Conservation (phyloP, 2,888 invertebrate species). For the Pelosia muscerda region DNA sequence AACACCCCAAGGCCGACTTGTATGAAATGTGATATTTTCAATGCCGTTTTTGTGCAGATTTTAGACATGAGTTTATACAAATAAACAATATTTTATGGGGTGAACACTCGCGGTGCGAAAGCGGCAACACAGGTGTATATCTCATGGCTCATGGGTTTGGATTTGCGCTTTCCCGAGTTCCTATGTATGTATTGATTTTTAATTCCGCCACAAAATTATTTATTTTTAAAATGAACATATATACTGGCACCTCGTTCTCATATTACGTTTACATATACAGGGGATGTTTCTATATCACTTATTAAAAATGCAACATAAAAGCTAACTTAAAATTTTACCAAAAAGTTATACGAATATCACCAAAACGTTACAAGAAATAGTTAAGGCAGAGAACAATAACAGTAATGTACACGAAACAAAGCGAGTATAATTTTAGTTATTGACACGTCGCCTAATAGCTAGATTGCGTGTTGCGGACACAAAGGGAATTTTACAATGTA, state of each 20-base stretch:
- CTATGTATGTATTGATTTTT: background rate
- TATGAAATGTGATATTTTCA: background rate
- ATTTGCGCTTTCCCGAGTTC: background rate
- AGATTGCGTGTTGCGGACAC: constrained; percentile 69
- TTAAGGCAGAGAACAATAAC: constrained; percentile 34
- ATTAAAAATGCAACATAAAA: constrained; percentile 1
- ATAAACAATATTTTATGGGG: background rate
- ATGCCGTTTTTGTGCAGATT: background rate
- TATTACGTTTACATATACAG: background rate
- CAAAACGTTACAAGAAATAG: constrained; percentile 28
- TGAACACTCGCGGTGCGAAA: background rate
- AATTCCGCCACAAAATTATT: background rate
- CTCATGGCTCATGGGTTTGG: no score
- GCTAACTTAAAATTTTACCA: constrained; percentile 9
- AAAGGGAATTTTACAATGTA: constrained; percentile 65
- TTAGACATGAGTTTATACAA: background rate
- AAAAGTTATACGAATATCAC: constrained; percentile 26
- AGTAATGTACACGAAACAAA: constrained; percentile 44
- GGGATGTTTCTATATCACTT: background rate
- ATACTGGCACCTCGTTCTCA: background rate
- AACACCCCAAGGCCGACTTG: background rate
- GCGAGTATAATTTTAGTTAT: constrained; percentile 58
- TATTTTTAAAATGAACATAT: background rate
- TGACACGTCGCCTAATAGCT: constrained; percentile 73
- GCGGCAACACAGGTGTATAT: background rate